A percentile compares a stretch with the other conserved stretches of the same genome.
phyloP scores from a whole-genome alignment of 2,113 vertebrate species.

The Poeciliopsis prolifica region DNA sequence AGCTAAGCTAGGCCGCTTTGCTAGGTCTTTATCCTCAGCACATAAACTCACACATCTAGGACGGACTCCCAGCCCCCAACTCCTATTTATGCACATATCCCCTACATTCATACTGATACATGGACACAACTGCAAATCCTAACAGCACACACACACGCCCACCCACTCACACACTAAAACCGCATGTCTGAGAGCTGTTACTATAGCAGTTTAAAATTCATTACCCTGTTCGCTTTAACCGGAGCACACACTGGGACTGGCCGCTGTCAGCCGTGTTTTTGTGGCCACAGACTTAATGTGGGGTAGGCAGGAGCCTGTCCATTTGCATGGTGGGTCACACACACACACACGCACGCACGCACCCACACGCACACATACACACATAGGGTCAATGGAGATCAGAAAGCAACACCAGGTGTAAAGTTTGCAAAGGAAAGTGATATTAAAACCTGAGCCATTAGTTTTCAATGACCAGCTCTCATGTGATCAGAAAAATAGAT shows the following conservation, averaged over 20 bases:
- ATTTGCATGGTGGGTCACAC: constrained; percentile 28
- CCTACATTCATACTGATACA: constrained; percentile 74
- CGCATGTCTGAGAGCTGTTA: constrained; percentile 81
- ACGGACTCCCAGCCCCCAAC: constrained; percentile 68
- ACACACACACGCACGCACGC: constrained; percentile 39
- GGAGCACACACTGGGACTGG: constrained; percentile 69
- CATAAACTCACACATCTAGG: constrained; percentile 76
- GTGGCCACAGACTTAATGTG: constrained; percentile 19
- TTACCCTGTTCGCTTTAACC: constrained; percentile 80
- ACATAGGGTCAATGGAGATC: constrained; percentile 22
- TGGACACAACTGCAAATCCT: constrained; percentile 69
- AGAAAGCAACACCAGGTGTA: background rate
- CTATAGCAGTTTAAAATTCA: constrained; percentile 85
- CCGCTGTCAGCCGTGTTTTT: constrained; percentile 55
- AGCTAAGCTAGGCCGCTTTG: constrained; percentile 85
- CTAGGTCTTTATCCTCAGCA: constrained; percentile 85
- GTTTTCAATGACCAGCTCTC: background rate
- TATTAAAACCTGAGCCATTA: background rate
- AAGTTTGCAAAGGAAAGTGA: background rate
- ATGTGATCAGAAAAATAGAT: too few species aligned
- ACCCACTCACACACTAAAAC: constrained; percentile 79
- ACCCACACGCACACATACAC: constrained; percentile 10
- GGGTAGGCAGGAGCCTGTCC: background rate
- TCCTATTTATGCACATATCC: constrained; percentile 68
- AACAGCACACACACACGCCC: constrained; percentile 71